These are phyloP conservation scores for Encarsia formosa DNA, from an alignment of 2,888 invertebrate species.

Conservation along the genomic window DNA sequence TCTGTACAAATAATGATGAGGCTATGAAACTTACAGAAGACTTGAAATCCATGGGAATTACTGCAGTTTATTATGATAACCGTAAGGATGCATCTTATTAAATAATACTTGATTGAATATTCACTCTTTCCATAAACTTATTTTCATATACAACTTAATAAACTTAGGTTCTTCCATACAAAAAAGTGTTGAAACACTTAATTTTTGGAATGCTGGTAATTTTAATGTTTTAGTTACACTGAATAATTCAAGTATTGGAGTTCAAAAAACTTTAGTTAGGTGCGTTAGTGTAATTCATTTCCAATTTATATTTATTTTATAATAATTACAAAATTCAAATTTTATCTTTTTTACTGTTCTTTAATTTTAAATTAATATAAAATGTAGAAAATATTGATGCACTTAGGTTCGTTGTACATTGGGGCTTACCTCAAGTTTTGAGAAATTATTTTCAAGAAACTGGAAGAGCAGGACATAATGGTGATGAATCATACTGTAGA, in stretches of 20 bases:
- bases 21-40: background rate
- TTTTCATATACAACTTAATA: background rate
- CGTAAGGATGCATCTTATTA: background rate
- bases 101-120: background rate
- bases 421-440: conserved; percentile 88
- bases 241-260: background rate
- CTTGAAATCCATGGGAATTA: background rate
- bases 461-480: conserved; percentile 91
- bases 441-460: conserved; percentile 93
- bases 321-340: too few relatives aligned
- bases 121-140: background rate
- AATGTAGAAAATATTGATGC: conserved; percentile 2
- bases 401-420: conserved; percentile 84
- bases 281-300: background rate
- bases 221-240: background rate
- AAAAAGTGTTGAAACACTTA: background rate
- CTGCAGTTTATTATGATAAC: background rate
- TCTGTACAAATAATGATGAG: background rate
- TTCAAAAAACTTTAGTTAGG: background rate
- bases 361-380: background rate
- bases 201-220: background rate
- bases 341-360: background rate
- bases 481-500: conserved; percentile 79
- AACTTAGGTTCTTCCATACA: background rate
- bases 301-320: background rate